Evolutionary conservation across 2,888 invertebrate genomes (phyloP), one percentile per base, ranked within the genome.

Genomic region (Temnothorax ravouxi): DNA sequence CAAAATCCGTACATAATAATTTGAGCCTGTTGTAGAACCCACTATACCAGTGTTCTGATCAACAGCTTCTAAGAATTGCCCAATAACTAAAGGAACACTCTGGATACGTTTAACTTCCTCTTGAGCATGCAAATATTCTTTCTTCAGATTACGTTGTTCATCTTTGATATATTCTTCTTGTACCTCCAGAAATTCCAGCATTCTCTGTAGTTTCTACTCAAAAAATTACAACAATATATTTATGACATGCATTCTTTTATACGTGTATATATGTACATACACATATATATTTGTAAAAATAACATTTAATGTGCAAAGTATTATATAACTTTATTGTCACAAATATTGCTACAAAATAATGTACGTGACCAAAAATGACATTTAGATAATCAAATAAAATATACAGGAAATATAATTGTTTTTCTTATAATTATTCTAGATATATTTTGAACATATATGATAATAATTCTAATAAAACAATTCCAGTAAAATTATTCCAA

Each of bases 151-250:
- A 81, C 99, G 97, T 94, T 99, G 99, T 95, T 99, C 99, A 96
- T 99, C 99, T 95, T 99, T 99, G 80, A 99, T 99, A 94, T 99
- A 99, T 93, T 99, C 99, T 94, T 99, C 99, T 96, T 99, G 99
- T 0, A 99, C 99, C 95, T 99, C 98, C 13, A 99, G 95, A 95
- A 99, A 99, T 95, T 99, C 99, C 38, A 99, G 95, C 95, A 99
- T 99, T 88, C 98, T 97, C 95, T 99, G 99, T 25, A 99, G 96
- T 97, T 99, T 99, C 98, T 99, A 93, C 61, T 18, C 9, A 41
- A 29, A 82, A 38, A n/a, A 47, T 34, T 77, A 59, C 13, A 13
- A 59, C 9, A 15, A 15, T 18, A 64, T 29, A 8, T 2, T 52
- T n/a, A 2, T 4, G 5, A 47, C 15, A 0, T 83, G 74, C 6